Percentiles rank a stretch among this genome's conserved stretches.
Evolutionary conservation across 2,797 vertebrate genomes (phyloP).

Genomic region (Sphenodon punctatus): DNA sequence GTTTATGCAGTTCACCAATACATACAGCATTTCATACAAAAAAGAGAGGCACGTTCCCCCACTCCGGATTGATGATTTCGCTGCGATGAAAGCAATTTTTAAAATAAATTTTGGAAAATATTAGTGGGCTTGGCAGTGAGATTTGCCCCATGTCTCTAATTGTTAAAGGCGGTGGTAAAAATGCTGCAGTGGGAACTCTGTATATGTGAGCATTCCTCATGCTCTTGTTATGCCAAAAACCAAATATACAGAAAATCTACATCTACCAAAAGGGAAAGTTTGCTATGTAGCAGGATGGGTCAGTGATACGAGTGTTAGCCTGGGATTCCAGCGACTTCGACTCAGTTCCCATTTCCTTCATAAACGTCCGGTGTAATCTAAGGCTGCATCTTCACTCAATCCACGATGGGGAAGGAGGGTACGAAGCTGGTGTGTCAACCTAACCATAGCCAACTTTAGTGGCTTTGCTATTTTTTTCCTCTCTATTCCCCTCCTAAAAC

Average conservation of each 20-base stretch:
- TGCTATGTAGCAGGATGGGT: not conserved
- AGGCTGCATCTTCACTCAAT: too few species aligned
- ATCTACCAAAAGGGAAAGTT: not conserved
- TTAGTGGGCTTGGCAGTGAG: not conserved
- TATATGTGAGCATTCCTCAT: fast-evolving
- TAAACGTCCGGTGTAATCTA: too few species aligned
- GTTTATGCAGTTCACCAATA: not conserved
- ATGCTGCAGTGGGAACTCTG: too few species aligned
- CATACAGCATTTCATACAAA: not conserved
- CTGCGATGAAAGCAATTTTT: not conserved
- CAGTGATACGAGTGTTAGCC: too few species aligned
- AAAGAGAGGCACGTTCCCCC: not conserved
- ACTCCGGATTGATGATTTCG: not conserved
- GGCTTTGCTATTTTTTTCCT: too few species aligned
- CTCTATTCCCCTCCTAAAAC: too few species aligned
- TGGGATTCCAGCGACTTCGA: too few species aligned
- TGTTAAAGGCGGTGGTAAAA: too few species aligned
- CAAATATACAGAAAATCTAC: not conserved
- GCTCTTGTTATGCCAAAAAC: not conserved
- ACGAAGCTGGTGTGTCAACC: too few species aligned
- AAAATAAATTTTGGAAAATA: not conserved
- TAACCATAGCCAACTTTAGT: too few species aligned
- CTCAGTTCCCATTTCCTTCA: too few species aligned
- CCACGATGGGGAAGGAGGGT: too few species aligned
- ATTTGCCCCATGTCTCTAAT: not conserved